Percentiles rank a stretch among this genome's conserved stretches.
These are phyloP conservation scores for Hymenopus coronatus DNA, from an alignment of 2,888 invertebrate species.

Conservation along the genomic window DNA sequence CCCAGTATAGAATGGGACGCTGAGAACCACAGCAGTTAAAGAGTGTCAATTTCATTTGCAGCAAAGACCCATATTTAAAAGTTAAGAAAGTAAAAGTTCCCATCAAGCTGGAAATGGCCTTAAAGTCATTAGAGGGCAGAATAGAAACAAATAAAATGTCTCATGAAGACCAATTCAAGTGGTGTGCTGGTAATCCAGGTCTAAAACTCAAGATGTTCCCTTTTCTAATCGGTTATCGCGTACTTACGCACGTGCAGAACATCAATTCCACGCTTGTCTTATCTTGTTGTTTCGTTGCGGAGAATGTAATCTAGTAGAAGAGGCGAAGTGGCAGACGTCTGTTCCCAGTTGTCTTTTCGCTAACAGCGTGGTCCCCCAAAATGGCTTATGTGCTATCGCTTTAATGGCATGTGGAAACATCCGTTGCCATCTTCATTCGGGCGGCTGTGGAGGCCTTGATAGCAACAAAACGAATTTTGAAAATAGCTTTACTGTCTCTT, in stretches of 20 bases:
- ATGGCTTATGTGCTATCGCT: not conserved
- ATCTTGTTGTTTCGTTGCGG: not conserved
- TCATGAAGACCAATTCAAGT: too few species aligned
- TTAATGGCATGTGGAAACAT: not conserved
- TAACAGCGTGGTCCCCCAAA: not conserved
- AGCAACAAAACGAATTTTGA: not conserved
- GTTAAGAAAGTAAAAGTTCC: too few species aligned
- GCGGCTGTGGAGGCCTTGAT: not conserved
- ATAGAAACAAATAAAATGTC: too few species aligned
- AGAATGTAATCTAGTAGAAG: not conserved
- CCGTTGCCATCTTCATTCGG: not conserved
- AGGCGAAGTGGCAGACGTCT: not conserved
- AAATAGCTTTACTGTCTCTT: not conserved
- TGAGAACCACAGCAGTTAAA: too few species aligned
- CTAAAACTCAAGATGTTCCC: too few species aligned
- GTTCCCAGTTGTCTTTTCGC: not conserved
- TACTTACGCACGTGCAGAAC: not conserved
- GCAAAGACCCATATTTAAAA: too few species aligned
- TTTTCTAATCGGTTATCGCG: too few species aligned
- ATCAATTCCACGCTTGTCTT: not conserved
- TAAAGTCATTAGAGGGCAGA: too few species aligned
- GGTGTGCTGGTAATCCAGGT: too few species aligned
- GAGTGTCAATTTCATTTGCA: too few species aligned
- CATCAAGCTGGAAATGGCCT: too few species aligned
- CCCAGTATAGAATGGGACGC: too few species aligned